Conservation (phyloP, 2,797 vertebrate genomes). For the Hoplostethus atlanticus region DNA sequence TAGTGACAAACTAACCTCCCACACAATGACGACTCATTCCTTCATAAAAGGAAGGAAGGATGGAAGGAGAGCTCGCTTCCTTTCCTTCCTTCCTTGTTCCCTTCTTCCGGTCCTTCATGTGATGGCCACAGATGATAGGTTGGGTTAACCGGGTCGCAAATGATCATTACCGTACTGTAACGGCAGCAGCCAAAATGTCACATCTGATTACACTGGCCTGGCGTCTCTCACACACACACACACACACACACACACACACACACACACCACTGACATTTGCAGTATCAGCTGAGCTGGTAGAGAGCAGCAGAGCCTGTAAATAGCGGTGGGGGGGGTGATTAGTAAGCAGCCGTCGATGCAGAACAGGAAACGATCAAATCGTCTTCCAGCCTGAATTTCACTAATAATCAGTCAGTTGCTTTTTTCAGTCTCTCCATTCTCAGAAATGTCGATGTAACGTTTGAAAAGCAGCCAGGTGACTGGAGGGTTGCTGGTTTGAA, state of each 20-base stretch:
- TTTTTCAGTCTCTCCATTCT: not conserved
- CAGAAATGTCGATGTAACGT: not conserved
- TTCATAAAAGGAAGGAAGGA: not conserved
- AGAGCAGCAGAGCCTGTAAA: constrained; percentile 16
- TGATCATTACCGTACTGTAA: constrained; percentile 10
- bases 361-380: not conserved
- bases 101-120: not conserved
- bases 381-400: not conserved
- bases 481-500: too few species aligned
- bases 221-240: constrained; percentile 16
- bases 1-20: too few species aligned
- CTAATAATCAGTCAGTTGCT: not conserved
- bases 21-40: too few species aligned
- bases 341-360: not conserved
- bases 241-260: constrained; percentile 18
- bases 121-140: too few species aligned
- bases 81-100: not conserved
- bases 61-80: not conserved
- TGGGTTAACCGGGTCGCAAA: constrained; percentile 4
- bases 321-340: not conserved
- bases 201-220: constrained; percentile 20
- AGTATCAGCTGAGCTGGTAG: constrained; percentile 14
- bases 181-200: constrained; percentile 44
- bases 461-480: too few species aligned
- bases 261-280: not conserved